Percentiles rank a stretch among this genome's conserved stretches.
phyloP scores from a whole-genome alignment of 1,140 invertebrate species.

The Tetramorium parvispinum region DNA sequence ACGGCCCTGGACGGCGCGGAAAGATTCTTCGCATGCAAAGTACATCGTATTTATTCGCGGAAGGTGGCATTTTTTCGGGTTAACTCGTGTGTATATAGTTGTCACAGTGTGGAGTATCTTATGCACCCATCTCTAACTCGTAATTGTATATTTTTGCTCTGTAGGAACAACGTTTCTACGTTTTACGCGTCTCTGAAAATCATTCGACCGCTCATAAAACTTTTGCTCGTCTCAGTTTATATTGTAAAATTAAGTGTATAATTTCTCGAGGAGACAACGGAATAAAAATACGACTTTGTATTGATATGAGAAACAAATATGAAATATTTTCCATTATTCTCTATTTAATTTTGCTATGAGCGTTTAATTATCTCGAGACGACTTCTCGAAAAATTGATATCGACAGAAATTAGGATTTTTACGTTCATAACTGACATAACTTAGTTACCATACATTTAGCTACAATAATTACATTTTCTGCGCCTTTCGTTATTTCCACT shows the following conservation, averaged over 20 bases:
- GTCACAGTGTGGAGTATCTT: conserved; percentile 78
- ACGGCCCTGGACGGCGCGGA: conserved; percentile 58
- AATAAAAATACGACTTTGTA: neutral
- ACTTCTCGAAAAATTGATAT: neutral
- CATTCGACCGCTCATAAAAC: conserved; percentile 20
- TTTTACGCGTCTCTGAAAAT: conserved; percentile 25
- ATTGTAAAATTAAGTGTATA: conserved; percentile 16
- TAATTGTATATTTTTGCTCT: conserved; percentile 80
- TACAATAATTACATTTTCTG: neutral
- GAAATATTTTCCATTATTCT: neutral
- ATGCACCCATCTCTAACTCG: conserved; percentile 76
- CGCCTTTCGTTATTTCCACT: neutral
- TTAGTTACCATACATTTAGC: neutral
- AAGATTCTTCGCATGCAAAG: conserved; percentile 68
- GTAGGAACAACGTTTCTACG: conserved; percentile 1
- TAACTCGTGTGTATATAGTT: conserved; percentile 79
- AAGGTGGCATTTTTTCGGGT: conserved; percentile 78
- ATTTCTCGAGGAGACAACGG: neutral
- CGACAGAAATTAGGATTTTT: neutral
- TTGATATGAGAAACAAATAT: too few relatives aligned
- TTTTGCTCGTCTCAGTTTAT: neutral
- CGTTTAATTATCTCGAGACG: neutral
- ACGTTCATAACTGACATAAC: neutral
- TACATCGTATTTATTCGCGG: conserved; percentile 75
- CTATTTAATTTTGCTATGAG: neutral